A percentile compares a stretch with the other conserved stretches of the same genome.
phyloP scores from a whole-genome alignment of 1,140 invertebrate genomes.

The Brachionus rubens region DNA sequence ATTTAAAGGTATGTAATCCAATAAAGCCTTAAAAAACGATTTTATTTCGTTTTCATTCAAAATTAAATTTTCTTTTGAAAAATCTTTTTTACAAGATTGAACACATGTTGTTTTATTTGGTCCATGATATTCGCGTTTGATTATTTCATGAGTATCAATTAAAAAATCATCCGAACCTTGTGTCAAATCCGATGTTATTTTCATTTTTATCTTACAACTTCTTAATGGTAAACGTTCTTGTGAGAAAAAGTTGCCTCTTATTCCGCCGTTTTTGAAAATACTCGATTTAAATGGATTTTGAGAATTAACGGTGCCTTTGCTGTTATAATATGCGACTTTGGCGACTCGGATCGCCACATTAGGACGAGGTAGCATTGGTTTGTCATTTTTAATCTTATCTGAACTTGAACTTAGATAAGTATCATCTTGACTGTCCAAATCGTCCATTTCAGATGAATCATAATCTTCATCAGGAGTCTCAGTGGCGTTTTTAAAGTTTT shows the following conservation, averaged over 20 bases:
- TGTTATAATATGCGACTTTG: conserved; percentile 45
- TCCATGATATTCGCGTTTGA: not conserved
- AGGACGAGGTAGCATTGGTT: not conserved
- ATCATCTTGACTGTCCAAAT: conserved; percentile 29
- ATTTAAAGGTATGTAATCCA: conserved; percentile 12
- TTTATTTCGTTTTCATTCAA: conserved; percentile 4
- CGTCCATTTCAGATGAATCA: not conserved
- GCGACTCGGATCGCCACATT: conserved; percentile 44
- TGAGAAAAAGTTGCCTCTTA: conserved; percentile 43
- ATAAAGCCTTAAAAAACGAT: conserved; percentile 2
- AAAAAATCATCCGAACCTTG: not conserved
- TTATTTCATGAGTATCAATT: conserved; percentile 8
- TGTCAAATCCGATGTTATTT: not conserved
- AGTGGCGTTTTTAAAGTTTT: not conserved
- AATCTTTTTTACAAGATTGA: not conserved
- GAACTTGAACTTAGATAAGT: conserved; percentile 26
- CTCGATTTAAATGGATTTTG: conserved; percentile 38
- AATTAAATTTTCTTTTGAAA: not conserved
- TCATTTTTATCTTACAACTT: conserved; percentile 39
- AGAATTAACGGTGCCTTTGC: conserved; percentile 22
- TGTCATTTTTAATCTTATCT: not conserved
- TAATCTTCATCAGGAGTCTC: conserved; percentile 1
- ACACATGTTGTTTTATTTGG: not conserved
- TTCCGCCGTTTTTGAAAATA: conserved; percentile 37
- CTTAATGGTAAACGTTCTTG: conserved; percentile 41